Base-by-base conservation (phyloP, 2,888 invertebrate species). In the Schizotus pectinicornis region DNA sequence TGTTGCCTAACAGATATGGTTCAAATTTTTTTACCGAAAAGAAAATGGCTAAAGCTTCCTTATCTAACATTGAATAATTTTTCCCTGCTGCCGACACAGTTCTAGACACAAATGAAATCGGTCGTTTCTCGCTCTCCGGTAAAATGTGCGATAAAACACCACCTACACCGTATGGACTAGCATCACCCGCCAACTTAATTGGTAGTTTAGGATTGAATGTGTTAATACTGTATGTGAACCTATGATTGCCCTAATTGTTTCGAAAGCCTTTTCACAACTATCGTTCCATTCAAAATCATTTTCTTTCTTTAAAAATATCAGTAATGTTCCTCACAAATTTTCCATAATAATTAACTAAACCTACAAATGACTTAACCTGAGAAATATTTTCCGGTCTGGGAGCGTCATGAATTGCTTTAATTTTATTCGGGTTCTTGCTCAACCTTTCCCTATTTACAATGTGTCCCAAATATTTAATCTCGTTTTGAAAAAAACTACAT, bases 401-500 rank as follows among this genome's bases (percentile, higher is more conserved):
- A 3, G 65, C 64, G 7, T 58, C 48, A 37, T 59, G 31, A n/a
- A 65, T 64, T 7, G 64, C 64, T 31, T 45, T 43, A 9, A 65
- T 54, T 48, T 67, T 67, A 7, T 58, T 47, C 8, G 63, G 39
- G 1, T 43, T 51, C 11, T 56, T 64, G 7, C 41, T 55, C 22
- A 69, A 41, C 7, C 68, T 67, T 7, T 65, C 56, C 34, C 51
- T 62, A 6, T 35, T 30, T 11, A 71, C 62, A 2, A 31, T 50
- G 38, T 62, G 62, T 1, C 74, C 73, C 9, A 79, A 62, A 64
- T 75, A 78, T 7, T 65, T 60, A 11, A 76, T 61, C 55, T 72
- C 58, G 0, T 69, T 46, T 57, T 71, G 54, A 30, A 72, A 74
- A 56, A 79, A 75, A 7, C 59, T 45, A 65, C 76, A 77, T 56